Evolutionary conservation across 2,797 vertebrate genomes (phyloP).

Genomic region (Eulemur rubriventer): DNA sequence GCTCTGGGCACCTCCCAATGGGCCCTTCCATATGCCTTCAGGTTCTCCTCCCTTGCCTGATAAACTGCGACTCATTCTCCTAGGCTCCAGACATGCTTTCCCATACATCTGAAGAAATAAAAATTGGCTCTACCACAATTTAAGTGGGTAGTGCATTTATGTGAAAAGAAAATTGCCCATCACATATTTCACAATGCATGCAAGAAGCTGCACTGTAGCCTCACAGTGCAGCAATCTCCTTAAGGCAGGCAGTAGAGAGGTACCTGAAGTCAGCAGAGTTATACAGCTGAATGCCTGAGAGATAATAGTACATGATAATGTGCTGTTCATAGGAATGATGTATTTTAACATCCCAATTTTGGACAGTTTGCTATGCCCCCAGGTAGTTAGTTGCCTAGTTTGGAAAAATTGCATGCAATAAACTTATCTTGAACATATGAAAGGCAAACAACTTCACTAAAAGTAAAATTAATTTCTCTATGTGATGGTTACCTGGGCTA

Average conservation of each 20-base stretch:
- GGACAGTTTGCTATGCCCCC: background rate
- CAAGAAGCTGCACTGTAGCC: background rate
- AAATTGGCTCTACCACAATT: background rate
- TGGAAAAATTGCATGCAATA: background rate
- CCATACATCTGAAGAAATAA: background rate
- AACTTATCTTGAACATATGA: background rate
- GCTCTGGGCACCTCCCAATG: rapidly evolving
- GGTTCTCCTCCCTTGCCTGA: background rate
- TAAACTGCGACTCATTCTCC: background rate
- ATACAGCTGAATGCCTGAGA: background rate
- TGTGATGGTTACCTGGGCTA: background rate
- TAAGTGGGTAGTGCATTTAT: background rate
- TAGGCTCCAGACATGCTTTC: background rate
- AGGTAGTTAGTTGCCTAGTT: background rate
- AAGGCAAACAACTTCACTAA: background rate
- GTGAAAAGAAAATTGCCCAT: background rate
- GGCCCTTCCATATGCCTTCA: background rate
- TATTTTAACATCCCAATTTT: background rate
- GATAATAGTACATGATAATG: background rate
- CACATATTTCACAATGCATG: background rate
- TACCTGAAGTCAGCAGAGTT: background rate
- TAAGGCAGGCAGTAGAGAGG: too few relatives aligned
- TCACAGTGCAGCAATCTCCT: background rate
- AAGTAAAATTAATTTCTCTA: background rate
- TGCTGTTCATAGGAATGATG: background rate